phyloP scores from a whole-genome alignment of 2,113 vertebrate genomes.

The Piaya cayana region DNA sequence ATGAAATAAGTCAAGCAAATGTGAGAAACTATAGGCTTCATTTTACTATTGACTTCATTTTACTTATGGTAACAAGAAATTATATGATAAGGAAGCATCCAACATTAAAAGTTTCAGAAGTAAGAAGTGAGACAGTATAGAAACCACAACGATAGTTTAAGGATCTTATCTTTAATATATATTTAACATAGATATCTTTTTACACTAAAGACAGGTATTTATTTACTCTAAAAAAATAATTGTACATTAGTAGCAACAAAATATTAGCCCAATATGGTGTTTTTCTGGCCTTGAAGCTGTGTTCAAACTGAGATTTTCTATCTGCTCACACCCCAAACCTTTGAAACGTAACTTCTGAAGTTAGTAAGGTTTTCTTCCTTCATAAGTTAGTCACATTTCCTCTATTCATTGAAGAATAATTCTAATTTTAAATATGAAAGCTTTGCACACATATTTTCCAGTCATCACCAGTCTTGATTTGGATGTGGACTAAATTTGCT shows the following conservation, averaged over 20 bases:
- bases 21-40: background rate
- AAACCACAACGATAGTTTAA: background rate
- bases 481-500: too few relatives aligned
- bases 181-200: background rate
- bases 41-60: background rate
- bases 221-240: background rate
- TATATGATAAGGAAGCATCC: background rate
- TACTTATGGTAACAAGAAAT: background rate
- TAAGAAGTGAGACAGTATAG: background rate
- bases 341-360: background rate
- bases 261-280: background rate
- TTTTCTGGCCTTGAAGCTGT: background rate
- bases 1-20: background rate
- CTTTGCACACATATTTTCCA: background rate
- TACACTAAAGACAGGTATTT: background rate
- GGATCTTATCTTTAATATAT: background rate
- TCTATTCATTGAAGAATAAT: background rate
- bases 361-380: background rate
- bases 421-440: background rate
- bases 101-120: background rate
- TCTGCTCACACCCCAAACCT: background rate
- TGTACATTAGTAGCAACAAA: background rate
- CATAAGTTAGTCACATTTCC: background rate
- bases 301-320: background rate
- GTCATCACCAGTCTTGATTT: too few relatives aligned